A percentile compares a stretch with the other conserved stretches of the same genome.
phyloP scores from a whole-genome alignment of 2,888 invertebrate species.

The Hipparchia sbordonii region DNA sequence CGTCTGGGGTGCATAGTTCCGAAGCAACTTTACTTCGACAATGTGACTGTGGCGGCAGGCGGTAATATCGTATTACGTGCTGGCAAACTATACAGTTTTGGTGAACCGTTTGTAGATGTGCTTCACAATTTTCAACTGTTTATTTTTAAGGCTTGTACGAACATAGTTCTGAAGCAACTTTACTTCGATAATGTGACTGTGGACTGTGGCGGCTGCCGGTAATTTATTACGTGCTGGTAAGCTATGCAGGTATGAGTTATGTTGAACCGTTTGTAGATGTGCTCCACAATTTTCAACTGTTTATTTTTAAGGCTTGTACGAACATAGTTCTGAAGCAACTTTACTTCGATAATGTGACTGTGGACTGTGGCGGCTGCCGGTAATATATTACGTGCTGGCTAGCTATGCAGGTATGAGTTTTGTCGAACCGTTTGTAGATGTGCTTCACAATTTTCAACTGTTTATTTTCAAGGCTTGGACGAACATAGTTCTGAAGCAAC shows the following conservation, averaged over 20 bases:
- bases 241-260: background rate
- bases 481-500: constrained; percentile 10
- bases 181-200: constrained; percentile 11
- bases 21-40: constrained; percentile 10
- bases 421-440: background rate
- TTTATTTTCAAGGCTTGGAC: too few relatives aligned
- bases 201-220: background rate
- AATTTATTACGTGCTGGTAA: background rate
- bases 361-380: background rate
- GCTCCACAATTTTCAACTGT: too few relatives aligned
- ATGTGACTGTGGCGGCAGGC: constrained; percentile 4
- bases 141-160: too few relatives aligned
- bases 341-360: constrained; percentile 11
- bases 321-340: constrained; percentile 12
- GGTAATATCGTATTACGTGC: constrained; percentile 17
- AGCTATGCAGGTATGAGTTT: background rate
- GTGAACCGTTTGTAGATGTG: background rate
- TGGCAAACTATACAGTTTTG: constrained; percentile 2
- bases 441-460: too few relatives aligned
- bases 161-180: constrained; percentile 13
- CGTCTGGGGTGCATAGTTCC: constrained; percentile 26
- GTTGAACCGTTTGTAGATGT: background rate
- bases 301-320: too few relatives aligned
- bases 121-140: too few relatives aligned
- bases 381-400: background rate